phyloP scores from a whole-genome alignment of 1,140 invertebrate species.

The Ephestia elutella region DNA sequence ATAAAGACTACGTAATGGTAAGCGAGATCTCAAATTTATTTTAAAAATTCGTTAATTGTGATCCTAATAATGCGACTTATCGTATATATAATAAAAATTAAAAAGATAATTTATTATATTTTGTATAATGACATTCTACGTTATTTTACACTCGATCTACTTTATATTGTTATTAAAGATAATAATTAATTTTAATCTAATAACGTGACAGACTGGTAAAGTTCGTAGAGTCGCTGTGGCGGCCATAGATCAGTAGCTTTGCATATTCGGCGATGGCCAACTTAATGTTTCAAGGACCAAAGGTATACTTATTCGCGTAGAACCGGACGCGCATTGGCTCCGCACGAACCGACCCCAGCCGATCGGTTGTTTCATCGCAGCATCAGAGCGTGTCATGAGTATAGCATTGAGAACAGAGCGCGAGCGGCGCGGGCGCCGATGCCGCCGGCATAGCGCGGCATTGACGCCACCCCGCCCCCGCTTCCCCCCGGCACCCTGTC shows the following conservation, averaged over 20 bases:
- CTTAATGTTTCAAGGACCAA: slow-evolving; percentile 71
- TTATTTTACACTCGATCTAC: slow-evolving; percentile 71
- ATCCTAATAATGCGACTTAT: slow-evolving; percentile 70
- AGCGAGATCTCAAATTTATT: slow-evolving; percentile 75
- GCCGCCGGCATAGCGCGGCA: slow-evolving; percentile 8
- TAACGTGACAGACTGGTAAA: slow-evolving; percentile 74
- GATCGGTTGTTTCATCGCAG: slow-evolving; percentile 56
- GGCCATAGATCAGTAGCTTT: slow-evolving; percentile 73
- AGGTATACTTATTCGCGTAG: slow-evolving; percentile 73
- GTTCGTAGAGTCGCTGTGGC: slow-evolving; percentile 72
- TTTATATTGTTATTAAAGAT: slow-evolving; percentile 72
- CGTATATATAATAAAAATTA: slow-evolving; percentile 62
- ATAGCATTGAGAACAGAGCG: slow-evolving; percentile 41
- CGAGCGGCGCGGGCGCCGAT: slow-evolving; percentile 11
- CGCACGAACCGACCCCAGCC: slow-evolving; percentile 65
- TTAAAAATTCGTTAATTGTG: slow-evolving; percentile 70
- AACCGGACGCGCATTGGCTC: slow-evolving; percentile 73
- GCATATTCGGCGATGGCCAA: slow-evolving; percentile 73
- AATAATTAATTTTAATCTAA: slow-evolving; percentile 75
- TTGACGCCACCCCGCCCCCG: not conserved
- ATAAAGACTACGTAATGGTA: slow-evolving; percentile 73
- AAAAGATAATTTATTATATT: slow-evolving; percentile 74
- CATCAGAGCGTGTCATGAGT: slow-evolving; percentile 62
- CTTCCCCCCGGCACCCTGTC: slow-evolving; percentile 10
- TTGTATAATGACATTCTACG: slow-evolving; percentile 72